A percentile compares a stretch with the other conserved stretches of the same genome.
Conservation (phyloP, 2,888 invertebrate genomes). For the Chironomus tentans region DNA sequence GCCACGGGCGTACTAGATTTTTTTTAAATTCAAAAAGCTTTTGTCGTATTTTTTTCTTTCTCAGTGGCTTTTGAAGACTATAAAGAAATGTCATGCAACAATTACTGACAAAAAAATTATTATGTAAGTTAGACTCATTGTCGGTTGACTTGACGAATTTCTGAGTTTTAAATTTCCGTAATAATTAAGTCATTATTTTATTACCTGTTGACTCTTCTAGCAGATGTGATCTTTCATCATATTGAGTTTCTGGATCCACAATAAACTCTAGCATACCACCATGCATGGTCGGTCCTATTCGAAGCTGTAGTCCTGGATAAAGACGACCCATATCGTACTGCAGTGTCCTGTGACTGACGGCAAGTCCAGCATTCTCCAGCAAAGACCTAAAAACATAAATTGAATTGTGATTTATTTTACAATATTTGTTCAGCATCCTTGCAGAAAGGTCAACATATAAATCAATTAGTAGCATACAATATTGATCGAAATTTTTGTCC, state of each 20-base stretch:
- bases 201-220: conserved; percentile 56
- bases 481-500: too few species aligned
- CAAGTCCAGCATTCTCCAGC: conserved; percentile 56
- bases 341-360: conserved; percentile 61
- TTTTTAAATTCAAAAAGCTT: background rate
- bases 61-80: background rate
- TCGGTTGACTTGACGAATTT: background rate
- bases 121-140: background rate
- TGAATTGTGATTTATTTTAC: too few species aligned
- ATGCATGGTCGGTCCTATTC: conserved; percentile 61
- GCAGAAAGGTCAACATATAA: too few species aligned
- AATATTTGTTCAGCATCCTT: too few species aligned
- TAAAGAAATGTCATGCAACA: background rate
- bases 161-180: too few species aligned
- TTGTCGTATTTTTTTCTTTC: background rate
- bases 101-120: background rate
- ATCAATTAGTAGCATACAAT: too few species aligned
- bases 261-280: conserved; percentile 67
- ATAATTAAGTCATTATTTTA: background rate
- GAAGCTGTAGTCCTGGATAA: conserved; percentile 67
- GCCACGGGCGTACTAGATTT: background rate
- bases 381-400: conserved; percentile 44
- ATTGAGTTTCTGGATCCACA: conserved; percentile 52
- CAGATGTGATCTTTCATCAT: conserved; percentile 46
- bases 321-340: conserved; percentile 65